Percentiles rank a stretch among this genome's conserved stretches.
Conservation (phyloP, 2,113 vertebrate species). For the Neogale vison region DNA sequence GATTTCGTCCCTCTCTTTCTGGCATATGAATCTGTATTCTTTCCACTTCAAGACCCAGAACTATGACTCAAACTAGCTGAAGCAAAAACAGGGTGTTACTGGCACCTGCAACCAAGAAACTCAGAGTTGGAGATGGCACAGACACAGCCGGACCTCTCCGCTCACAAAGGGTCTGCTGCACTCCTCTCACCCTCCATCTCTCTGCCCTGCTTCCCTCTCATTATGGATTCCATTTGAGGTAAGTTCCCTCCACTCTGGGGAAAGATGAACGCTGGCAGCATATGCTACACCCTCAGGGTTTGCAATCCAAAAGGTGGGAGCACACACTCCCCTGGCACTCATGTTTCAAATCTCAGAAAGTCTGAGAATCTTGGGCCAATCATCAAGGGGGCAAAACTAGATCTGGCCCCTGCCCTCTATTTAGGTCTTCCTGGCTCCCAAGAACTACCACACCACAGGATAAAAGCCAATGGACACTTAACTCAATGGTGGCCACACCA, state of each 20-base stretch:
- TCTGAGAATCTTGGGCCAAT: background rate
- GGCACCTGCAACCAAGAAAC: too few species aligned
- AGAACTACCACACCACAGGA: background rate
- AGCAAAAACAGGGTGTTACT: too few species aligned
- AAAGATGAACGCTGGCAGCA: background rate
- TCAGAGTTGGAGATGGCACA: background rate
- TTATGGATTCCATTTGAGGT: background rate
- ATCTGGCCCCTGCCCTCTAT: background rate
- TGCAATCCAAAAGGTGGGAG: background rate
- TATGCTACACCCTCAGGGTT: background rate
- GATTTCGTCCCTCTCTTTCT: too few species aligned
- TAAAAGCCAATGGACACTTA: background rate
- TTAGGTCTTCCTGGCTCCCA: background rate
- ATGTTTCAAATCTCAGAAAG: background rate
- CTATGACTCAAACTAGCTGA: too few species aligned
- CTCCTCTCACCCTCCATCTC: background rate
- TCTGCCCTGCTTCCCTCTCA: background rate
- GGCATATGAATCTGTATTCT: too few species aligned
- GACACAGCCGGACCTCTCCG: fast-evolving
- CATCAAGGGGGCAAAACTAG: background rate
- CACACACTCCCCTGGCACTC: background rate
- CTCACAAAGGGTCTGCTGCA: background rate
- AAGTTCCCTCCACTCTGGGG: background rate
- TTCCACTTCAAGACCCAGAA: too few species aligned
- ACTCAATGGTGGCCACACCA: background rate